Base-by-base conservation (phyloP, 2,888 invertebrate species). In the Endotricha flammealis region DNA sequence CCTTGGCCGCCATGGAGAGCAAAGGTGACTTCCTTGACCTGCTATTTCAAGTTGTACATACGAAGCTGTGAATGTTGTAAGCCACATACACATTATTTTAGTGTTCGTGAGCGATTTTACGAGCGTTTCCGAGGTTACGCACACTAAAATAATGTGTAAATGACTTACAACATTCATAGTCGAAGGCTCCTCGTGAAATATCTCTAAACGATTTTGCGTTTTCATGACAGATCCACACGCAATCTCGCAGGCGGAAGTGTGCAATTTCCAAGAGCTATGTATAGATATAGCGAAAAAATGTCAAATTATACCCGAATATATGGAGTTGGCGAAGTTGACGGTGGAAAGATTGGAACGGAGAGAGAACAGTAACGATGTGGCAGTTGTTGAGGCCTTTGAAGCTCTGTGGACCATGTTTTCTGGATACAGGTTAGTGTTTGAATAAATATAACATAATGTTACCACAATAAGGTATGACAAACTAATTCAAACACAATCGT, bases 291-390 rank as follows among this genome's bases (percentile, higher is more conserved):
- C 82, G 0, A 67, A 56, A 42, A 74, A 73, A 13, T 85, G 85
- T 40, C 80, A 81, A 44, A 85, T 86, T 10, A 83, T 86, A 17
- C 85, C 85, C 0, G 85, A 85, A 32, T 86, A 86, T 42, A 81
- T 86, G 85, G 71, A 75, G 38, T 45, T 83, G 1, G 86, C 85
- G 0, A 83, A 82, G 45, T 35, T 51, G 7, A 80, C 82, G 0
- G 76, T 79, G 3, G 77, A 73, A 31, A 50, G 67, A 7, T 45
- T 86, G 2, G 38, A 55, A 36, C 47, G 58, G 10, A 27, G 14
- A 8, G 50, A 48, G 2, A 37, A 41, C 3, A 46, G 48, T 11
- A 42, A 35, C 0, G 65, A 69, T 24, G 42, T 51, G 38, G 37
- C 50, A 1, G 69, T 81, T 1, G 70, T 80, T 0, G 70, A 76